Evolutionary conservation across 1,140 invertebrate genomes (phyloP).

Genomic region (Periplaneta americana): DNA sequence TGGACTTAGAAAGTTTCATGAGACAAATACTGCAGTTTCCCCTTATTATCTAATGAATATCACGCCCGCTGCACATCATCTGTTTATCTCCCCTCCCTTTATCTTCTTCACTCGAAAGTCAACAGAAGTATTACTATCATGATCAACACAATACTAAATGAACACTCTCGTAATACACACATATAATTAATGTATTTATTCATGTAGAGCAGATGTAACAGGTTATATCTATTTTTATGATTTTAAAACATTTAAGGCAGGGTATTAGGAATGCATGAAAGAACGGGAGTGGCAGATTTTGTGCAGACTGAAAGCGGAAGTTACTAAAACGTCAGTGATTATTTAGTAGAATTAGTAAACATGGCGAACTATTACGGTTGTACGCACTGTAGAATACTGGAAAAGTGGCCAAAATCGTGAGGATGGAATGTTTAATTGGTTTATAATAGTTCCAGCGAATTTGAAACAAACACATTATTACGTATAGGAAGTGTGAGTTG

Average conservation of each 20-base stretch:
- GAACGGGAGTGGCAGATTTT: neutral
- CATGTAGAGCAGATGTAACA: neutral
- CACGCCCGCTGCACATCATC: neutral
- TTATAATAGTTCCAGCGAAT: neutral
- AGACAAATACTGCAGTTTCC: too few relatives aligned
- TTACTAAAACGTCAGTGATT: neutral
- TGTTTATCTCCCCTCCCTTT: neutral
- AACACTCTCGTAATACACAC: neutral
- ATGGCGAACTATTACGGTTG: neutral
- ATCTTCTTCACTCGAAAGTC: neutral
- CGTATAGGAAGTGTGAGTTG: neutral
- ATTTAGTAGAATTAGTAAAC: conserved; percentile 5
- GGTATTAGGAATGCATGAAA: neutral
- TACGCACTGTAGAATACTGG: neutral
- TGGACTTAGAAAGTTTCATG: too few relatives aligned
- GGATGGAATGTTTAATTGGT: neutral
- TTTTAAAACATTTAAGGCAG: neutral
- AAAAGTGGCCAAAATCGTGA: conserved; percentile 1
- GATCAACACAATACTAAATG: neutral
- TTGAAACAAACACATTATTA: neutral
- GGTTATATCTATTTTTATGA: neutral
- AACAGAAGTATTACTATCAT: neutral
- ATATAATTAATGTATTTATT: neutral
- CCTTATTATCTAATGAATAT: too few relatives aligned
- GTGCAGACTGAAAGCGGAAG: neutral